Percentiles rank a stretch among this genome's conserved stretches.
Evolutionary conservation across 37 sponge, comb jelly and placozoan genomes (phyloP).

Genomic region (Chondrilla cf. caribensis): DNA sequence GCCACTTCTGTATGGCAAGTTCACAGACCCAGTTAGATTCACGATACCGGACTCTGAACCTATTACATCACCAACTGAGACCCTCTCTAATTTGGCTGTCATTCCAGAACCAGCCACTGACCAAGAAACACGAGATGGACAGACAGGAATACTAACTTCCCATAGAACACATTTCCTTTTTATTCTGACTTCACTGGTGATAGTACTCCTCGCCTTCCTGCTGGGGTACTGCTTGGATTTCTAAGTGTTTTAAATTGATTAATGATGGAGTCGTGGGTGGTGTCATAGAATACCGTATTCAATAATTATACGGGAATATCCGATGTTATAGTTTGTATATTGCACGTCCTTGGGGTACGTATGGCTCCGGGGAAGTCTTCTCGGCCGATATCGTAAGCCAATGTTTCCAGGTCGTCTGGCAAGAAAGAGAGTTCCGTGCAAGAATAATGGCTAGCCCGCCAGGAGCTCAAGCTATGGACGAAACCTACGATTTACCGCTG

Average conservation of each 20-base stretch:
- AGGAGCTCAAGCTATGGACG: background rate
- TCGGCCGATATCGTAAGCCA: background rate
- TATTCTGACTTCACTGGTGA: background rate
- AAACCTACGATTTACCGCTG: background rate
- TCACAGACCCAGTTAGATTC: background rate
- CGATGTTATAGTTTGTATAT: too few species aligned
- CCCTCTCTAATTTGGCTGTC: too few species aligned
- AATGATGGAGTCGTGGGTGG: too few species aligned
- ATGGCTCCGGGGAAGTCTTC: background rate
- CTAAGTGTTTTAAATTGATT: too few species aligned
- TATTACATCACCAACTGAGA: too few species aligned
- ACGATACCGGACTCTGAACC: background rate
- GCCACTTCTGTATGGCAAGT: background rate
- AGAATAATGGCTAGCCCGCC: constrained; percentile 11
- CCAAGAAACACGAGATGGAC: too few species aligned
- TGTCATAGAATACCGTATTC: too few species aligned
- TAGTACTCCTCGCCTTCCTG: background rate
- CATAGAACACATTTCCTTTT: background rate
- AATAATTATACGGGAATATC: too few species aligned
- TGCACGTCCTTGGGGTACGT: too few species aligned
- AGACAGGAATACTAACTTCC: too few species aligned
- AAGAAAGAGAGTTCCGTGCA: background rate
- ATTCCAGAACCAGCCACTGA: too few species aligned
- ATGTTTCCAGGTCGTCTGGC: background rate
- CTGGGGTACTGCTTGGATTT: background rate